Base-by-base conservation (phyloP, 2,797 vertebrate genomes). In the Siniperca obscura region DNA sequence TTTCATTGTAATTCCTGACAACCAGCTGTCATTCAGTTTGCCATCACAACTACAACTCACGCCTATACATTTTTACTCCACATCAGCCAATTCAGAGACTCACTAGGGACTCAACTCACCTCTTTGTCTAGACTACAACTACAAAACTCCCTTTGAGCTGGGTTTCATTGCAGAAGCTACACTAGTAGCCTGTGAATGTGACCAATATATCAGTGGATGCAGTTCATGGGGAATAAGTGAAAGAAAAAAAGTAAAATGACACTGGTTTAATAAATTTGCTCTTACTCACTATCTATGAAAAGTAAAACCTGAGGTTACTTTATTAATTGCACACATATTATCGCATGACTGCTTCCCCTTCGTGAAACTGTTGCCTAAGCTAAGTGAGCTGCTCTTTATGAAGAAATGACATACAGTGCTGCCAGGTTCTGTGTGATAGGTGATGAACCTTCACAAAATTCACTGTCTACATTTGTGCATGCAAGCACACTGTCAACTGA, bases 1-100 rank as follows among this genome's bases (percentile, higher is more conserved):
- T 87, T 91, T 82, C 52, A 76, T 64, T 73, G 60, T 75, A 85
- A 84, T 86, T 89, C 70, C 74, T 89, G 87, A 91, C 91, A 92
- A 76, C 84, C 64, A 86, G 77, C 81, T 91, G 83, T 87, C 86
- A 90, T 81, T 72, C 74, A 86, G 75, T 69, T 65, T 70, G 50
- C 69, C 76, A 81, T 78, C 70, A 65, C 76, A 74, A 66, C 62
- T 68, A 59, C 66, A 76, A 46, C 60, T 85, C 70, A 80, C 71
- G 81, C 74, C 74, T 76, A 52, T 66, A 74, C 76, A 82, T 81
- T 76, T 80, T 72, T 55, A 42, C 75, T 65, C 21, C 60, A 69
- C 66, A 30, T 76, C 56, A 70, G 74, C 48, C 27, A 76, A 67
- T 71, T 76, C 56, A 68, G 50, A 82, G n/a, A 19, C 46, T 84